Conservation (phyloP, 2,797 vertebrate genomes). For the Myotis vivesi region DNA sequence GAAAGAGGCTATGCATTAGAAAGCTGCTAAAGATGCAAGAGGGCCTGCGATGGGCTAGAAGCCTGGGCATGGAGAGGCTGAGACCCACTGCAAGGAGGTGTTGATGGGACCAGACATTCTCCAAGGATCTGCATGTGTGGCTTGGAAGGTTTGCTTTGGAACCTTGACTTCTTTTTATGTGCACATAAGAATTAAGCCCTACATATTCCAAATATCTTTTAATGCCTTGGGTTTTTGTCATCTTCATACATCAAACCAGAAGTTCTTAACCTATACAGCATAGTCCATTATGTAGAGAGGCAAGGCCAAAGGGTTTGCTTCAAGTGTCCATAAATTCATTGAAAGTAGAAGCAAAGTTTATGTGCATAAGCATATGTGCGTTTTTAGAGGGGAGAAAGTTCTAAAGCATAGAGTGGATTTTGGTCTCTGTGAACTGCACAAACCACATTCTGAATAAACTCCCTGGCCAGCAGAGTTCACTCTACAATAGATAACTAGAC, state of each 20-base stretch:
- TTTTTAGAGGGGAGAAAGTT: neutral
- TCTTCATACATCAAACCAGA: neutral
- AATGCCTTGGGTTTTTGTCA: neutral
- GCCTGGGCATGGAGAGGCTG: neutral
- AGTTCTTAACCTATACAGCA: neutral
- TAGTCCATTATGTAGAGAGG: neutral
- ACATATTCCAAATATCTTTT: neutral
- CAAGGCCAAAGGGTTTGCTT: neutral
- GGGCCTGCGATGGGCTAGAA: neutral
- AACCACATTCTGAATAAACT: neutral
- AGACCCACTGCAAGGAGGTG: neutral
- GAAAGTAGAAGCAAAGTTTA: slow-evolving; percentile 44
- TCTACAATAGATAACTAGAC: slow-evolving; percentile 66
- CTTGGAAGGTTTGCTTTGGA: slow-evolving; percentile 4
- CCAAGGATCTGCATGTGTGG: neutral
- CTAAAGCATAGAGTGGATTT: neutral
- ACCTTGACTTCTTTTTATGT: neutral
- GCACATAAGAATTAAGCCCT: neutral
- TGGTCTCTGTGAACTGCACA: neutral
- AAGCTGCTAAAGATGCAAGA: neutral
- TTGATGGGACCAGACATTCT: neutral
- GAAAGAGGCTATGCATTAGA: neutral
- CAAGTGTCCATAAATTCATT: neutral
- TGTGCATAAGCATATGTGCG: neutral
- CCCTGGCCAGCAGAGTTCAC: slow-evolving; percentile 62